A percentile compares a stretch with the other conserved stretches of the same genome.
Conservation (phyloP, 2,113 vertebrate genomes). For the Panthera leo region DNA sequence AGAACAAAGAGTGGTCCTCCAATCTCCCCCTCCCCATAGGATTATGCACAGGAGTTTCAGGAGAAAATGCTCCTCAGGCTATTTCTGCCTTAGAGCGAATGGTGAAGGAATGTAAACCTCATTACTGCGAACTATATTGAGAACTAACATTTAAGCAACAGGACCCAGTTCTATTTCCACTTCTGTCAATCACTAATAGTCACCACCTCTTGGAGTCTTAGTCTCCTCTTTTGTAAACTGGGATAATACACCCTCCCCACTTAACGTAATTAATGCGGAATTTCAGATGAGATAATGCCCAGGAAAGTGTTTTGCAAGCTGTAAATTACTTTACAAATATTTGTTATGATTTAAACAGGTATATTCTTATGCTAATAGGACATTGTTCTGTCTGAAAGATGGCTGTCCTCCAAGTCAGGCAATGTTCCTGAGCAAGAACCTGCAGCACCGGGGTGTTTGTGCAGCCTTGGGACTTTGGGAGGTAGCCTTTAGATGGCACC, state of each 20-base stretch:
- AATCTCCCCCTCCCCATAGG: too few relatives aligned
- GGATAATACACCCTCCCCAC: not conserved
- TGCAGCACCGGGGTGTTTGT: not conserved
- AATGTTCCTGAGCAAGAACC: not conserved
- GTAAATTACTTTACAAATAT: not conserved
- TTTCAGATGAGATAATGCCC: not conserved
- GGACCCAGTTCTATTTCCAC: not conserved
- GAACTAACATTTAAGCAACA: not conserved
- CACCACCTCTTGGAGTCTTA: not conserved
- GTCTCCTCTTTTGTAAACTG: conserved; percentile 28
- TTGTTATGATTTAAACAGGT: not conserved
- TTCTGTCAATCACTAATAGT: not conserved
- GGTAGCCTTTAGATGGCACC: not conserved
- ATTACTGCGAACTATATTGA: not conserved
- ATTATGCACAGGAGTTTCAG: not conserved
- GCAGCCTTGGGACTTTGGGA: not conserved
- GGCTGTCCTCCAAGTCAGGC: not conserved
- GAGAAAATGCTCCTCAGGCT: not conserved
- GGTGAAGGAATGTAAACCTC: not conserved
- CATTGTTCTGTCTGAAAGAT: not conserved
- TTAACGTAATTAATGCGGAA: not conserved
- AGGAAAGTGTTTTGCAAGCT: not conserved
- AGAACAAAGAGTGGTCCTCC: not conserved
- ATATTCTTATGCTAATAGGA: not conserved
- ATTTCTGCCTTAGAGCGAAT: not conserved